Evolutionary conservation across 2,888 invertebrate species (phyloP).

Genomic region (Acanthoscelides obtectus): DNA sequence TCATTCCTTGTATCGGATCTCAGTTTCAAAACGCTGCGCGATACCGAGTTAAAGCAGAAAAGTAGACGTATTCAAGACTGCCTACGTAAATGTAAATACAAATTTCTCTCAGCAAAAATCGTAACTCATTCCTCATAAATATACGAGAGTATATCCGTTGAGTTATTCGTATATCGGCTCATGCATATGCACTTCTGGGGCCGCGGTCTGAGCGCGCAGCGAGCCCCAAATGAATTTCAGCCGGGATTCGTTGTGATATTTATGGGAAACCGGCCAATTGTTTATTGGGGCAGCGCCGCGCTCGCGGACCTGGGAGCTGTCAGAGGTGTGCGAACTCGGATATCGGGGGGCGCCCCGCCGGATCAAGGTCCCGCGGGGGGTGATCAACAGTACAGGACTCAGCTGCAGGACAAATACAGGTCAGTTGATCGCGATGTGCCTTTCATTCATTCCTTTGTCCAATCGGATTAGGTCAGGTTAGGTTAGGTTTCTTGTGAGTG

Average conservation of each 20-base stretch:
- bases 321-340: slow-evolving; percentile 37
- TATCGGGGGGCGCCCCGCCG: slow-evolving; percentile 22
- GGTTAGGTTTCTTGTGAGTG: no score
- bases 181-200: not conserved
- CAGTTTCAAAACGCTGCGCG: no score
- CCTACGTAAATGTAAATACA: not conserved
- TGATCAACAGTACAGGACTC: not conserved
- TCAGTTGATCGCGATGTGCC: no score
- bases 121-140: not conserved
- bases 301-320: slow-evolving; percentile 34
- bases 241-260: slow-evolving; percentile 29
- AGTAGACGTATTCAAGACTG: not conserved
- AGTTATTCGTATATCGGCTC: not conserved
- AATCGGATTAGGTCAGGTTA: no score
- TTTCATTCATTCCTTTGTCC: no score
- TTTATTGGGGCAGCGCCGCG: slow-evolving; percentile 36
- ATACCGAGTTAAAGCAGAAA: not conserved
- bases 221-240: slow-evolving; percentile 15
- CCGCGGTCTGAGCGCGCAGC: not conserved
- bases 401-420: not conserved
- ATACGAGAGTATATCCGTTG: not conserved
- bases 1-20: no score
- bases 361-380: slow-evolving; percentile 13
- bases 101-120: not conserved
- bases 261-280: slow-evolving; percentile 38